phyloP scores from a whole-genome alignment of 2,797 vertebrate genomes.

The Macroramphosus scolopax region DNA sequence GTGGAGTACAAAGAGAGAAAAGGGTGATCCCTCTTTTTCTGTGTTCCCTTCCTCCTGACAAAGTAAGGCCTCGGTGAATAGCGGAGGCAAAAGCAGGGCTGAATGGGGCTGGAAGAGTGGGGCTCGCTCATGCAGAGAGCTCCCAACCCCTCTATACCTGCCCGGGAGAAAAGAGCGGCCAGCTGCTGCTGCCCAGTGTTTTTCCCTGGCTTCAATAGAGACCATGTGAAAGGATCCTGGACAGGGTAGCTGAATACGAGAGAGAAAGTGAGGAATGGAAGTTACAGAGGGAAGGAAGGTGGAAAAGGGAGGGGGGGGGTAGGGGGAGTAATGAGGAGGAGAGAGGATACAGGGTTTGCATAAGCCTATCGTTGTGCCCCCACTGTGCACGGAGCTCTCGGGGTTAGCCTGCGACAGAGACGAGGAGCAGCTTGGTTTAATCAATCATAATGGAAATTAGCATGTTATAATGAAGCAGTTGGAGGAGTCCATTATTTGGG shows the following conservation, averaged over 20 bases:
- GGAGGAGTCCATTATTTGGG: conserved; percentile 67
- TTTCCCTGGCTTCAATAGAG: conserved; percentile 75
- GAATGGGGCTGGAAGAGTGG: conserved; percentile 69
- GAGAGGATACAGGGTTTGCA: conserved; percentile 47
- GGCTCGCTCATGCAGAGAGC: conserved; percentile 76
- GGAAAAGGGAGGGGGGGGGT: conserved; percentile 14
- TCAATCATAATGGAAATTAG: conserved; percentile 79
- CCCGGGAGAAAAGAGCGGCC: conserved; percentile 70
- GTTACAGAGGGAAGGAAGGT: conserved; percentile 43
- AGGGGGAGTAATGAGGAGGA: conserved; percentile 20
- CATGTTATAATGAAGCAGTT: conserved; percentile 73
- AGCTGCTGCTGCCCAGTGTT: conserved; percentile 76
- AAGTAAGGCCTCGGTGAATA: conserved; percentile 71
- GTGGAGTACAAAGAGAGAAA: conserved; percentile 69
- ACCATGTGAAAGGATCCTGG: conserved; percentile 72
- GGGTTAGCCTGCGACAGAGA: conserved; percentile 47
- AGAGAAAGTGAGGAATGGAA: conserved; percentile 65
- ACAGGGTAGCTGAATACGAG: conserved; percentile 67
- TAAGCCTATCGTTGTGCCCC: conserved; percentile 49
- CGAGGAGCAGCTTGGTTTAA: conserved; percentile 69
- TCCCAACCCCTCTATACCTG: conserved; percentile 73
- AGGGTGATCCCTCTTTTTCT: conserved; percentile 64
- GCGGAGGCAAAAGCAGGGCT: conserved; percentile 57
- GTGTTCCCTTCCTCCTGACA: conserved; percentile 64
- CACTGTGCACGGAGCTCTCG: conserved; percentile 51